Base-by-base conservation (phyloP, 2,888 invertebrate species). In the Lysandra bellargus region DNA sequence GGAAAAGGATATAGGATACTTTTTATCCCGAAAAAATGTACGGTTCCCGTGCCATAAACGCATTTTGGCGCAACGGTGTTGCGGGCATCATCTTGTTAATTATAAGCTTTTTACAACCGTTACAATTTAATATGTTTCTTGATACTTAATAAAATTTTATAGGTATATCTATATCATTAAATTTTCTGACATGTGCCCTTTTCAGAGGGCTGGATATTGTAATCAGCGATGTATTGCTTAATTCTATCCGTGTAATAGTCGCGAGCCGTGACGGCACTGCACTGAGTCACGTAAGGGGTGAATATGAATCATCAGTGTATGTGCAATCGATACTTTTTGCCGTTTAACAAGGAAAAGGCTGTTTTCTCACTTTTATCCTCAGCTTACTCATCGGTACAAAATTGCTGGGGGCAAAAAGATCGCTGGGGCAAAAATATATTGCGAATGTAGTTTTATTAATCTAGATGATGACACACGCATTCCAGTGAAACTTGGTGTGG, bases 241-340 rank as follows among this genome's bases (percentile, higher is more conserved):
- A 69, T 69, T 69, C 30, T 37, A 69, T 44, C 74, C 74, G 6
- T n/a, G n/a, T 74, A 74, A 44, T 74, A 44, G 74, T 9, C 44
- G 74, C 2, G 9, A 44, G 74, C 74, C 74, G 40, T 74, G 44
- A 74, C 74, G 74, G 40, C 40, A 74, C 40, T 57, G 76, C 23
- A 76, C 30, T 76, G 76, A 76, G 76, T 76, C 76, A 76, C 75
- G 75, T 76, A 57, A 49, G 40, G 74, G 53, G 57, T 49, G 75
- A 53, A 53, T 53, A 53, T 76, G 76, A 76, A 14, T 76, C 76
- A 76, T 33, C 53, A 30, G 75, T 57, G 76, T 78, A 73, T 76
- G 76, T 76, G 69, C 64, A 60, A 60, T 78, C 77, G 53, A 78
- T 73, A 73, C 17, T 69, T 69, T 49, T 64, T 76, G 44, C 23